phyloP scores from a whole-genome alignment of 2,888 invertebrate genomes.

The Apodemia hepburni region DNA sequence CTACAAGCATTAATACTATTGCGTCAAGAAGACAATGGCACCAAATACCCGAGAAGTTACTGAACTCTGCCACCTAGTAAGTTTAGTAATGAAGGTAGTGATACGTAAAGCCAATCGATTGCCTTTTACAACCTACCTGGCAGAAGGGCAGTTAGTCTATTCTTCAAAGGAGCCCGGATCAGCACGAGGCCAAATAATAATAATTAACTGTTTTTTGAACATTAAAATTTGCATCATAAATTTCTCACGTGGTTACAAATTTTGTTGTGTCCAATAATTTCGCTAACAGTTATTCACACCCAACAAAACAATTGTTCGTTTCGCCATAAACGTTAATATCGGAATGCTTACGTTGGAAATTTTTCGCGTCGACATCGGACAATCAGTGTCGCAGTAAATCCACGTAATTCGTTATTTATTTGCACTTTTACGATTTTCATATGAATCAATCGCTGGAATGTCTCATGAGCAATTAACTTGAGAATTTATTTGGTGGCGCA shows the following conservation, averaged over 20 bases:
- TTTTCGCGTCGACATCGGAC: slow-evolving; percentile 11
- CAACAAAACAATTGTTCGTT: slow-evolving; percentile 5
- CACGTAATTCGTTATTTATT: slow-evolving; percentile 29
- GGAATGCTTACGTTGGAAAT: slow-evolving; percentile 4
- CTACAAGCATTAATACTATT: too few species aligned
- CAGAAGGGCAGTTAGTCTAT: too few species aligned
- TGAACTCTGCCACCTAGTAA: too few species aligned
- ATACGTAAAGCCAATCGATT: too few species aligned
- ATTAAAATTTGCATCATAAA: neutral
- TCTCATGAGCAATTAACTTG: slow-evolving; percentile 52
- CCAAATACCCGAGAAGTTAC: too few species aligned
- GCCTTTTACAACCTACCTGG: too few species aligned
- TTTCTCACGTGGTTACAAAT: neutral
- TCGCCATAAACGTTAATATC: neutral
- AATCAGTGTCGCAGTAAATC: slow-evolving; percentile 23
- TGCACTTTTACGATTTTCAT: slow-evolving; percentile 44
- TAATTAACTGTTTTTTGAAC: neutral
- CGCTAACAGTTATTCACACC: neutral
- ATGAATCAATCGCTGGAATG: slow-evolving; percentile 52
- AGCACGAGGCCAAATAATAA: neutral
- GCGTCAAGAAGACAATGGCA: too few species aligned
- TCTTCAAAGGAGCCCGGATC: too few species aligned
- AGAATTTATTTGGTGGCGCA: slow-evolving; percentile 33
- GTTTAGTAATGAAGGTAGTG: too few species aligned
- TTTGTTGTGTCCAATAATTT: neutral